Percentiles rank a stretch among this genome's conserved stretches.
Evolutionary conservation across 2,888 invertebrate species (phyloP).

Genomic region (Anodontia alba): DNA sequence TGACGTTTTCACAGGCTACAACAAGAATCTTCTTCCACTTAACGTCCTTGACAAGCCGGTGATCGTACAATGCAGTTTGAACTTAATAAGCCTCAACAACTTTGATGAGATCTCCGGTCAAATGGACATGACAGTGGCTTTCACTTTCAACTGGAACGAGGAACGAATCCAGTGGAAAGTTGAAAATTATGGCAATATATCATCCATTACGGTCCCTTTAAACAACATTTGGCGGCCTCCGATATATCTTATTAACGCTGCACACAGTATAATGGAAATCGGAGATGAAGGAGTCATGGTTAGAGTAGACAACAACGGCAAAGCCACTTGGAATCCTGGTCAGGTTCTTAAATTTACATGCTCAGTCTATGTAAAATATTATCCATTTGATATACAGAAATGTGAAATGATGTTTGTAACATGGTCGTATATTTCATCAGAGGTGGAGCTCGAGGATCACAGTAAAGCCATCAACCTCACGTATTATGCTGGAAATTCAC

Average conservation of each 20-base stretch:
- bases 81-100: slow-evolving; percentile 27
- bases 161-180: slow-evolving; percentile 42
- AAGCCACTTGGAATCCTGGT: slow-evolving; percentile 16
- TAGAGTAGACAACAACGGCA: slow-evolving; percentile 22
- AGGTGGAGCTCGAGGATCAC: background rate
- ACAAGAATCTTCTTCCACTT: slow-evolving; percentile 24
- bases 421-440: background rate
- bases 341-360: slow-evolving; percentile 30
- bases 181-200: slow-evolving; percentile 2
- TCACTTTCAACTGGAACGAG: slow-evolving; percentile 27
- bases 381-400: slow-evolving; percentile 45
- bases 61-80: background rate
- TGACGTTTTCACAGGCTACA: slow-evolving; percentile 24
- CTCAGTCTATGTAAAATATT: slow-evolving; percentile 40
- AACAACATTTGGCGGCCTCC: slow-evolving; percentile 46
- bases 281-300: slow-evolving; percentile 16
- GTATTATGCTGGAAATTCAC: slow-evolving; percentile 30
- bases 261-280: slow-evolving; percentile 3
- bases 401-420: slow-evolving; percentile 25
- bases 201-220: slow-evolving; percentile 11
- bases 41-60: background rate
- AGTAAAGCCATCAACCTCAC: background rate
- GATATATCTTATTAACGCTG: slow-evolving; percentile 24
- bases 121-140: slow-evolving; percentile 20
- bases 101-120: slow-evolving; percentile 48